A percentile compares a stretch with the other conserved stretches of the same genome.
Evolutionary conservation across 2,888 invertebrate species (phyloP).

Genomic region (Palloptera scutellata): DNA sequence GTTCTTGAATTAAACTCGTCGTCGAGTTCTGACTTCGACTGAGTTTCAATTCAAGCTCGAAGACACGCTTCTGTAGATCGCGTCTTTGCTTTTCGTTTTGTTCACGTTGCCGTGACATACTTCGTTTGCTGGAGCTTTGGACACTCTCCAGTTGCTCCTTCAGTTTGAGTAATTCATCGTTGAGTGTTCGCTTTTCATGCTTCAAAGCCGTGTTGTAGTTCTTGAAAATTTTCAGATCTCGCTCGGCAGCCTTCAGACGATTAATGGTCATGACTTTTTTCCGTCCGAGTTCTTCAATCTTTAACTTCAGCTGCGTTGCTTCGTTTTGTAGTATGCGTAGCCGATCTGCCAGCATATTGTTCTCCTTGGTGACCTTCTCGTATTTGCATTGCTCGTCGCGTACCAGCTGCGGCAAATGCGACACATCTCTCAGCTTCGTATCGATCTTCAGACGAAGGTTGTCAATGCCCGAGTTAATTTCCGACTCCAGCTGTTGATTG

Average conservation of each 20-base stretch:
- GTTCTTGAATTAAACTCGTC: conserved; percentile 55
- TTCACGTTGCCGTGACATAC: conserved; percentile 58
- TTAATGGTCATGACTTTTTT: conserved; percentile 50
- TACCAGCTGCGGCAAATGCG: conserved; percentile 54
- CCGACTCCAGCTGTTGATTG: conserved; percentile 57
- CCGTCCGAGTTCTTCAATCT: conserved; percentile 56
- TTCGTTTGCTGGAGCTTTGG: conserved; percentile 52
- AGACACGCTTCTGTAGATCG: conserved; percentile 57
- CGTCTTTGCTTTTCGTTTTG: conserved; percentile 58
- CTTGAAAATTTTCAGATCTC: conserved; percentile 58
- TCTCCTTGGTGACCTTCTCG: conserved; percentile 54
- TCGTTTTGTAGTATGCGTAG: conserved; percentile 50
- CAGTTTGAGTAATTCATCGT: conserved; percentile 50
- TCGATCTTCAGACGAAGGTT: conserved; percentile 55
- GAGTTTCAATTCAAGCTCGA: conserved; percentile 59
- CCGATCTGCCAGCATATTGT: conserved; percentile 51
- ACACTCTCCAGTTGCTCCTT: conserved; percentile 53
- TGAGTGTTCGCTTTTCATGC: conserved; percentile 54
- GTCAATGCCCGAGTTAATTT: conserved; percentile 54
- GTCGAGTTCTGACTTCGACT: conserved; percentile 60
- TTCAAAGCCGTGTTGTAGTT: conserved; percentile 56
- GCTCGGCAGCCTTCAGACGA: conserved; percentile 53
- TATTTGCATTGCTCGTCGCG: conserved; percentile 56
- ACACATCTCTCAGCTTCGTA: conserved; percentile 54
- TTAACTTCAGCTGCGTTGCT: conserved; percentile 47